phyloP scores from a whole-genome alignment of 2,888 invertebrate species.

The Hydroisotoma schaefferi region DNA sequence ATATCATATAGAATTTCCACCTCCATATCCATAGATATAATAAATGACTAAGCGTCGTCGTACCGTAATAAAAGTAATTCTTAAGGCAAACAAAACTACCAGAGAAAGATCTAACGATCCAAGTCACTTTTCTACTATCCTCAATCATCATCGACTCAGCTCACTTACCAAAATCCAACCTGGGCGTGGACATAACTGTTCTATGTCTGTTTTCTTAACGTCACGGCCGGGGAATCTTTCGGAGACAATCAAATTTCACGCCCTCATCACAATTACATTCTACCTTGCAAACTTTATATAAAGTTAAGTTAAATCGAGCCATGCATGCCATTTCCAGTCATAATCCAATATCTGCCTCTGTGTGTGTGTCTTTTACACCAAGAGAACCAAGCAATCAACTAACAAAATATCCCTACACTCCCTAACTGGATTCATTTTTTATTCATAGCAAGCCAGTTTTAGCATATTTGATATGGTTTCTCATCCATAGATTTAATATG shows the following conservation, averaged over 20 bases:
- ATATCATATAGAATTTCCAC: too few relatives aligned
- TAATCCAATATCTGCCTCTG: neutral
- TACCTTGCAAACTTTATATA: neutral
- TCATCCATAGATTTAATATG: too few relatives aligned
- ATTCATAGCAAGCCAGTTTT: neutral
- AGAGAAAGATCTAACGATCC: too few relatives aligned
- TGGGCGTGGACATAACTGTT: too few relatives aligned
- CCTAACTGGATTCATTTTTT: neutral
- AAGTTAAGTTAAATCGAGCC: neutral
- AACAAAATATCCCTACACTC: neutral
- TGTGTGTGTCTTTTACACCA: constrained; percentile 2
- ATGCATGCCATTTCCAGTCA: neutral
- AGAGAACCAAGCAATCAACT: constrained; percentile 1
- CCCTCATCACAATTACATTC: constrained; percentile 19
- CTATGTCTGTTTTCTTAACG: constrained; percentile 11
- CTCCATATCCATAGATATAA: too few relatives aligned
- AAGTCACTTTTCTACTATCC: too few relatives aligned
- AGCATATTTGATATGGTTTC: too few relatives aligned
- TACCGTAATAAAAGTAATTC: too few relatives aligned
- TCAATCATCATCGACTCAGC: too few relatives aligned
- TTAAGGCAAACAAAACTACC: too few relatives aligned
- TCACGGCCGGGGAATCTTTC: constrained; percentile 14
- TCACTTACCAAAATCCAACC: too few relatives aligned
- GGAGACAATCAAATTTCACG: constrained; percentile 44
- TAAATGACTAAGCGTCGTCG: too few relatives aligned